Percentiles rank a stretch among this genome's conserved stretches.
Conservation (phyloP, 2,888 invertebrate genomes). For the Melieria crassipennis region DNA sequence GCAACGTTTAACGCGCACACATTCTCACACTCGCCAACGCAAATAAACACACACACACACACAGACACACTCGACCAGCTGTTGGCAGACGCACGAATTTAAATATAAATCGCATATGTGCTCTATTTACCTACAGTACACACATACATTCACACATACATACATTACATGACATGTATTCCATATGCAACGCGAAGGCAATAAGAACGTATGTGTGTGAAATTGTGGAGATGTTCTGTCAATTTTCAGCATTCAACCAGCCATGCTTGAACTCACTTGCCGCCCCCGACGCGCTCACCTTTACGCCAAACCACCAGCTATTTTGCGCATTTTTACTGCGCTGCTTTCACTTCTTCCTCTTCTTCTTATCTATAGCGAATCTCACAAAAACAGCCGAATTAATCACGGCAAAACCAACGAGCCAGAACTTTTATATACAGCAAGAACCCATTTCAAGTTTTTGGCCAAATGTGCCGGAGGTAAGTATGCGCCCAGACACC, state of each 20-base stretch:
- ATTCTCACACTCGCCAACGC: background rate
- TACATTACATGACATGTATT: no score
- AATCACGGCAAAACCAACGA: conserved; percentile 43
- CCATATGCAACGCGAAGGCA: no score
- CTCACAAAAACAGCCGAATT: conserved; percentile 32
- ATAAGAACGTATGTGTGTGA: no score
- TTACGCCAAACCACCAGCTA: background rate
- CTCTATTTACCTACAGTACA: no score
- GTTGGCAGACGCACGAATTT: background rate
- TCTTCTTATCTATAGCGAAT: conserved; percentile 26
- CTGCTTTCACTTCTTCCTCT: background rate
- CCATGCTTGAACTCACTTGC: background rate
- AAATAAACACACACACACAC: conserved; percentile 19
- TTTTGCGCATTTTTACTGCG: background rate
- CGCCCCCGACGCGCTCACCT: background rate
- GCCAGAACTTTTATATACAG: conserved; percentile 39
- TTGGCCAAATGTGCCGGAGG: background rate
- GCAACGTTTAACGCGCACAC: background rate
- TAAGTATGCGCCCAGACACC: background rate
- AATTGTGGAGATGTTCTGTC: no score
- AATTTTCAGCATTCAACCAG: background rate
- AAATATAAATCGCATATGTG: no score
- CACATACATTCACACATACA: no score
- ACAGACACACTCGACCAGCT: conserved; percentile 24
- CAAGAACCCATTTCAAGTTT: conserved; percentile 15